Percentiles rank a stretch among this genome's conserved stretches.
These are phyloP conservation scores for Melanostigma gelatinosum DNA, from an alignment of 2,113 vertebrate genomes.

Conservation along the genomic window DNA sequence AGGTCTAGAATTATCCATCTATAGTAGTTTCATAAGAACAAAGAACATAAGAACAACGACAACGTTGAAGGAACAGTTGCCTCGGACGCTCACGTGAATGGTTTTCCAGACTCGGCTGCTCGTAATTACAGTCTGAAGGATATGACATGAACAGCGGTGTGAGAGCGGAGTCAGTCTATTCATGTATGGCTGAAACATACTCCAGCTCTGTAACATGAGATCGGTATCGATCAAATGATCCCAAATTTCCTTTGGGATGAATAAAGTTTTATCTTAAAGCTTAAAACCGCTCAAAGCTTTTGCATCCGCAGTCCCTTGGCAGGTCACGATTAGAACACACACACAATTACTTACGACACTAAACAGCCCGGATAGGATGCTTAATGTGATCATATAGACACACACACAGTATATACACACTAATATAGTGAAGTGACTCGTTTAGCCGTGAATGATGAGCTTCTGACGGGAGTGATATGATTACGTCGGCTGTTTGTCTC, in stretches of 20 bases:
- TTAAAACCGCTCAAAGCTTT: constrained; percentile 10
- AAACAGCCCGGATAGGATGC: constrained; percentile 6
- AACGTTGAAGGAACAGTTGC: too few relatives aligned
- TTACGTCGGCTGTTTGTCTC: constrained; percentile 64
- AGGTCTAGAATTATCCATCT: neutral
- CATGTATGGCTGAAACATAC: neutral
- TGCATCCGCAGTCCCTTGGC: neutral
- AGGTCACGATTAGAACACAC: constrained; percentile 21
- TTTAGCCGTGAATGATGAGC: constrained; percentile 63
- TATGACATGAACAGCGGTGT: neutral
- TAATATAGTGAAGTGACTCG: constrained; percentile 50
- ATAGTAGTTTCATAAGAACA: too few relatives aligned
- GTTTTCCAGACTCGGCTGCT: too few relatives aligned
- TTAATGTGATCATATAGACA: constrained; percentile 27
- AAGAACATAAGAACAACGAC: too few relatives aligned
- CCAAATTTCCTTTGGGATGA: neutral
- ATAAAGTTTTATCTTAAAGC: neutral
- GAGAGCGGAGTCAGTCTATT: neutral
- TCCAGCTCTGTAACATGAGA: neutral
- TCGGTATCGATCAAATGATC: neutral
- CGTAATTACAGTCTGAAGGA: neutral
- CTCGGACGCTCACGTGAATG: too few relatives aligned
- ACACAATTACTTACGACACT: neutral
- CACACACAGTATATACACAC: neutral
- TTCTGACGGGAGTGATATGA: constrained; percentile 68